A percentile compares a stretch with the other conserved stretches of the same genome.
These are phyloP conservation scores for Myripristis jacobus DNA, from an alignment of 2,797 vertebrate species.

Conservation along the genomic window DNA sequence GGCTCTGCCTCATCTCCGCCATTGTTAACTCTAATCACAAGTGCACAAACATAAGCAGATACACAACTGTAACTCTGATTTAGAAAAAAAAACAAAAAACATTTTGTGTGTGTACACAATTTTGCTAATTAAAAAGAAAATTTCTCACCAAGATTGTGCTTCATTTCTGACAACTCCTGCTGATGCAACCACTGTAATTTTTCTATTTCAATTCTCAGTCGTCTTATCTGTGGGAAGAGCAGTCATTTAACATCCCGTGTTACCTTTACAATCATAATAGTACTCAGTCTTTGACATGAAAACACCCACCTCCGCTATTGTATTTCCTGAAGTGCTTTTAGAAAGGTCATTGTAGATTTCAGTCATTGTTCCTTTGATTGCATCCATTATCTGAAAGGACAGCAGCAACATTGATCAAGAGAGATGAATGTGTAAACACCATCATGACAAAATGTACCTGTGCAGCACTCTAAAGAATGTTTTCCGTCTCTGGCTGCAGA, in stretches of 20 bases:
- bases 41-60: slow-evolving; percentile 15
- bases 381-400: slow-evolving; percentile 93
- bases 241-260: background rate
- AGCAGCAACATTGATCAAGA: slow-evolving; percentile 12
- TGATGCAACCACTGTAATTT: slow-evolving; percentile 98
- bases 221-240: slow-evolving; percentile 87
- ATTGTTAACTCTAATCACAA: slow-evolving; percentile 90
- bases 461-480: background rate
- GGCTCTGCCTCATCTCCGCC: slow-evolving; percentile 98
- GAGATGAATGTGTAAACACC: background rate
- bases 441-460: background rate
- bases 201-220: slow-evolving; percentile 97
- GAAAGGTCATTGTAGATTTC: slow-evolving; percentile 99
- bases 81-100: too few relatives aligned
- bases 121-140: background rate
- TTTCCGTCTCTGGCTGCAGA: background rate
- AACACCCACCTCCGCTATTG: slow-evolving; percentile 91
- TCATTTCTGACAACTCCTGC: slow-evolving; percentile 98
- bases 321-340: slow-evolving; percentile 95
- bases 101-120: background rate
- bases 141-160: slow-evolving; percentile 93
- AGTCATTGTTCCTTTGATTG: slow-evolving; percentile 98
- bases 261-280: background rate
- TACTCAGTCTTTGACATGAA: background rate
- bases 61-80: background rate